Evolutionary conservation across 1,140 invertebrate species (phyloP), one percentile per base, ranked within the genome.

Genomic region (Chymomyza costata): DNA sequence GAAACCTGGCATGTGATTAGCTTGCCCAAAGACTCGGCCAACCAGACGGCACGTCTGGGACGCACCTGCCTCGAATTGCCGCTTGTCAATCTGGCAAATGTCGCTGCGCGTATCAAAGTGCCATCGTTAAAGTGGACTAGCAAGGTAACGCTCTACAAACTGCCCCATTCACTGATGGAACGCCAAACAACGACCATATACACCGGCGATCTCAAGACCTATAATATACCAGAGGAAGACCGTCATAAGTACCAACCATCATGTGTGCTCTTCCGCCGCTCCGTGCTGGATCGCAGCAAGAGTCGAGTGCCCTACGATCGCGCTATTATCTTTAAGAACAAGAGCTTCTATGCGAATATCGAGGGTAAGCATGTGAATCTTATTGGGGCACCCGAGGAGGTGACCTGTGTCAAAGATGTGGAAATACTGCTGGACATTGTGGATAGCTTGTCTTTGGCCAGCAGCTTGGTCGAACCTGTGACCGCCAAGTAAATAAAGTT

Each of bases 1-100:
- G 84, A 86, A 58, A 85, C 81, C 19, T 86, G 84, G 84, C 83
- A 85, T 48, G 84, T 86, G 21, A 84, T 86, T 0, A 68, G 70
- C 18, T 51, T 71, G 15, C 60, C 65, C 30, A 35, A 50, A 17
- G 62, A 71, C 3, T 16, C 28, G n/a, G 32, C 28, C 10, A 31
- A 21, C 7, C 25, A 11, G 10, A 10, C n/a, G 14, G 8, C 8
- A 6, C 63, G 47, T 3, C 73, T 64, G 31, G 73, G 80, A 57
- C 64, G 69, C 40, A 78, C 81, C 48, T 53, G 56, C 58, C 57
- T 85, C 17, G 83, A 85, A 35, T 49, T 85, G 21, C 50, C 76
- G 14, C 58, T 86, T 1, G 78, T 85, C 1, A 70, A 63, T 53
- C 50, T 86, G 50, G 84, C 78, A 16, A 86, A 86, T 44, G 35